Evolutionary conservation across 2,113 vertebrate genomes (phyloP), one percentile per base, ranked within the genome.

Genomic region (Electrona antarctica): DNA sequence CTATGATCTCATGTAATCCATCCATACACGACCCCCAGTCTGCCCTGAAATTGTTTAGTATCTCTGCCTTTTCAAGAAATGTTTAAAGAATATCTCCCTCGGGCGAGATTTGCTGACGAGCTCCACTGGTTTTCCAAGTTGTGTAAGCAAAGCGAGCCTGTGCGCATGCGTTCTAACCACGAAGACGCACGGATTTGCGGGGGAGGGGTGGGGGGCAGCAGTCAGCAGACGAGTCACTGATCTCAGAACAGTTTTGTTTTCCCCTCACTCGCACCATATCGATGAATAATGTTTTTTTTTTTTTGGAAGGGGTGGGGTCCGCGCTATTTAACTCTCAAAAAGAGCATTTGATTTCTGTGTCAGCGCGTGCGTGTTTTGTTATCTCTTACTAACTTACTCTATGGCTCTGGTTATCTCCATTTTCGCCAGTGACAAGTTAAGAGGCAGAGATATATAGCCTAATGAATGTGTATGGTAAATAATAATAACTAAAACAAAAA

Each of bases 81-180:
- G 7, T 64, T 1, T 4, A 6, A 45, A 48, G 62, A 46, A 11
- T 75, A 29, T 59, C 70, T 77, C 77, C 69, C 82, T 57, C 83
- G 6, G 67, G 48, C 69, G 58, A 48, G 14, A 55, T 33, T 4
- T 47, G 60, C 71, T 21, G 72, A 74, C 77, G 62, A 66, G 62
- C 64, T n/a, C 47, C 70, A 2, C 67, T 41, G 8, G 47, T 63
- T 57, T 41, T 41, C 33, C 33, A 41, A 41, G 33, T 41, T 41
- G 33, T 15, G 65, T 29, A 54, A 67, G 58, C 74, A 14, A 50
- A 41, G 48, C 14, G 1, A 45, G 10, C 1, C 11, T 68, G 0
- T 76, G 85, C 90, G 90, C 90, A 87, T 88, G 87, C 81, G 90
- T 10, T 0, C 0, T 6, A 7, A 2, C n/a, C 2, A 12, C n/a